These are phyloP conservation scores for Etheostoma perlongum DNA, from an alignment of 2,797 vertebrate genomes.

Conservation along the genomic window DNA sequence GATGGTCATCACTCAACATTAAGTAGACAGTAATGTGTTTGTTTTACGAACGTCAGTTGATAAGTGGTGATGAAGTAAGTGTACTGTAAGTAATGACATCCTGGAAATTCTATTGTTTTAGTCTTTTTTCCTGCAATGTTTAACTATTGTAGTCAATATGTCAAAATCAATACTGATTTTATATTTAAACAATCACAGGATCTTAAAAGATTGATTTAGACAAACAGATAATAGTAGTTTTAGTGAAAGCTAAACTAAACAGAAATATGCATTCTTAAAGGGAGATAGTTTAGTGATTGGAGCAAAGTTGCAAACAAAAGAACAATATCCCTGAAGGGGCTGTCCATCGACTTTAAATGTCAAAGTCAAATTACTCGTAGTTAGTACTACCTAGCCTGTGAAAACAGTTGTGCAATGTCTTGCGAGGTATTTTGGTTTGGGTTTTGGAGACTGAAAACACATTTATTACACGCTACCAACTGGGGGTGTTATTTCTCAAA, in stretches of 20 bases:
- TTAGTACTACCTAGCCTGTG: neutral
- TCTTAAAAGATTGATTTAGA: no score
- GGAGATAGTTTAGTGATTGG: neutral
- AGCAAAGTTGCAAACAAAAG: neutral
- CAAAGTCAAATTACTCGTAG: neutral
- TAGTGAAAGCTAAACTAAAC: no score
- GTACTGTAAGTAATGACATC: neutral
- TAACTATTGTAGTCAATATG: neutral
- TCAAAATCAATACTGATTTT: neutral
- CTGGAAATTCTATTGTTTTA: constrained; percentile 4
- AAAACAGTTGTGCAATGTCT: neutral
- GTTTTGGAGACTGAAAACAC: neutral
- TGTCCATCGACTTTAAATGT: neutral
- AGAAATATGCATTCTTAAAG: neutral
- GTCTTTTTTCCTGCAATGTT: neutral
- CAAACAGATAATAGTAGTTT: no score
- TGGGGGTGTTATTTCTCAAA: neutral
- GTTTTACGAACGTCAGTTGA: constrained; percentile 3
- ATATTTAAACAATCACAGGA: neutral
- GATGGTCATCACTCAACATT: constrained; percentile 3
- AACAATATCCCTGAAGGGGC: neutral
- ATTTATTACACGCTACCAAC: neutral
- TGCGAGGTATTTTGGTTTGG: neutral
- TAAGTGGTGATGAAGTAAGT: neutral
- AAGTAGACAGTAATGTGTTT: constrained; percentile 3